These are phyloP conservation scores for Elanus axillaris DNA, from an alignment of 2,113 vertebrate genomes.

Conservation along the genomic window DNA sequence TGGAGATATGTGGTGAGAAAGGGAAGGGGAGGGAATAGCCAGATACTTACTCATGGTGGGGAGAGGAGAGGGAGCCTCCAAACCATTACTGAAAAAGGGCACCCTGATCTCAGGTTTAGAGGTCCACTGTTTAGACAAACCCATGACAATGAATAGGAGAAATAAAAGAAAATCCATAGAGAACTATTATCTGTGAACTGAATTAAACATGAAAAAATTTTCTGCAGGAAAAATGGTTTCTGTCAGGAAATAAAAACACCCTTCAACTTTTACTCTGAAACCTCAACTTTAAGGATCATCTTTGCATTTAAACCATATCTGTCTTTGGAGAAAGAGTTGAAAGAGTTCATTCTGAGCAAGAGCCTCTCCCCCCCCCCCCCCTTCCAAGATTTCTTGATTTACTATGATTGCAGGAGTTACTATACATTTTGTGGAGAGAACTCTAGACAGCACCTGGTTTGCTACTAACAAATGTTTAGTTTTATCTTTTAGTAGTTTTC, in stretches of 20 bases:
- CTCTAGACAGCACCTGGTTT: not conserved
- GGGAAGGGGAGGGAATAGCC: not conserved
- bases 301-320: not conserved
- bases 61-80: not conserved
- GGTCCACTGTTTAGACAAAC: not conserved
- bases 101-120: not conserved
- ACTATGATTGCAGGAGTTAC: not conserved
- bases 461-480: not conserved
- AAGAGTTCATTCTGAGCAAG: not conserved
- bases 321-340: not conserved
- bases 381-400: not conserved
- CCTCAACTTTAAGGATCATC: not conserved
- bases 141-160: not conserved
- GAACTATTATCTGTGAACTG: not conserved
- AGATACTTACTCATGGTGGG: not conserved
- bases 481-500: not conserved
- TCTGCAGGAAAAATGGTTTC: not conserved
- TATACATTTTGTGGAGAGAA: not conserved
- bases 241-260: not conserved
- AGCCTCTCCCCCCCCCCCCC: not conserved
- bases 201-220: not conserved
- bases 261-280: not conserved
- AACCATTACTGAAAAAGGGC: not conserved
- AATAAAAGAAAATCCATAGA: not conserved
- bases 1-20: not conserved